These are phyloP conservation scores for Chironomus riparius DNA, from an alignment of 2,888 invertebrate genomes.

Conservation along the genomic window DNA sequence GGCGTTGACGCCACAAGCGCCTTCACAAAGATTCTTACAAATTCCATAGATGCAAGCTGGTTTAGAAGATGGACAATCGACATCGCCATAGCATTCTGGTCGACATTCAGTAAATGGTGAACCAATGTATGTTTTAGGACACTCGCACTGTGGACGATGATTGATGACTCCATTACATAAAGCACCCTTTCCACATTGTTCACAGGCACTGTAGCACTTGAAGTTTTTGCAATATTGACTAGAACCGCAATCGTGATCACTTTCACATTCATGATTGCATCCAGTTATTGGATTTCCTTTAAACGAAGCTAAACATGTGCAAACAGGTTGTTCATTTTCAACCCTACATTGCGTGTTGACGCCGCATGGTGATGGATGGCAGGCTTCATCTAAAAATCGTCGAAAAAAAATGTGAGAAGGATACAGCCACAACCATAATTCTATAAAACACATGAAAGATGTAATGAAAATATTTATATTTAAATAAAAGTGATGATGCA, in stretches of 20 bases:
- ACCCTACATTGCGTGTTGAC: slow-evolving; percentile 72
- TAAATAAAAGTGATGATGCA: not conserved
- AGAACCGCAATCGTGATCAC: slow-evolving; percentile 61
- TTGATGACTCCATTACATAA: slow-evolving; percentile 65
- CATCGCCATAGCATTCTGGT: slow-evolving; percentile 66
- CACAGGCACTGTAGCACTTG: slow-evolving; percentile 68
- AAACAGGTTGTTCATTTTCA: slow-evolving; percentile 64
- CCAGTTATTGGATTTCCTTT: slow-evolving; percentile 65
- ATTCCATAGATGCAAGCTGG: slow-evolving; percentile 74
- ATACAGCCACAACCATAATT: not conserved
- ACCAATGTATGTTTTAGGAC: slow-evolving; percentile 73
- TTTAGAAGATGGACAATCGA: slow-evolving; percentile 66
- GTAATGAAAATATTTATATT: not conserved
- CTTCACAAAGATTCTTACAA: slow-evolving; percentile 74
- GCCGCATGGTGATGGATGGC: slow-evolving; percentile 76
- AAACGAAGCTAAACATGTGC: slow-evolving; percentile 67
- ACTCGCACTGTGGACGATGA: slow-evolving; percentile 69
- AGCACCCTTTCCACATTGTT: slow-evolving; percentile 67
- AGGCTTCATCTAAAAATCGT: slow-evolving; percentile 60
- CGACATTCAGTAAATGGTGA: slow-evolving; percentile 66
- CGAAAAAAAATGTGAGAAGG: not conserved
- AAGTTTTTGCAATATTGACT: slow-evolving; percentile 64
- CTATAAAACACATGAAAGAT: not conserved
- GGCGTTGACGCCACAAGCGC: slow-evolving; percentile 69
- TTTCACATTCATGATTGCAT: slow-evolving; percentile 76